Base-by-base conservation (phyloP, 2,113 vertebrate genomes). In the Laterallus jamaicensis region DNA sequence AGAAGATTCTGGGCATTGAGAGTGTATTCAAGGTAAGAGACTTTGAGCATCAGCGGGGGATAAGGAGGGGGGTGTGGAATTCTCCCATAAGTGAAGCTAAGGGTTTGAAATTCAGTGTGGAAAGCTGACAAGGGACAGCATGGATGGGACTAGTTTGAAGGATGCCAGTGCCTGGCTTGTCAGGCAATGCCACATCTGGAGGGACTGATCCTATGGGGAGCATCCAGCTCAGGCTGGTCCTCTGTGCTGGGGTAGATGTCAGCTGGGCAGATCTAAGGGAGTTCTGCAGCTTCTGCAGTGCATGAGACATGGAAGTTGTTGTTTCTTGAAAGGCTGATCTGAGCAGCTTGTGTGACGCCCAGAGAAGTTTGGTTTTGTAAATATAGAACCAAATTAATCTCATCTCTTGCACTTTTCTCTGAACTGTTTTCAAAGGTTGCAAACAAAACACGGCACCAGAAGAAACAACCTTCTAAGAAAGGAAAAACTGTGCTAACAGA, bases 1-100 rank as follows among this genome's bases (percentile, higher is more conserved):
- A 96, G 85, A 98, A 97, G 95, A 98, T 98, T 84, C 93, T 96
- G 74, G 95, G 97, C 73, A 87, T 97, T 90, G 95, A 93, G 44
- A 84, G 93, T 3, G 71, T 97, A 15, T 92, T 94, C 86, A 87
- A 92, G 96, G 97, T 96, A 96, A 90, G 75, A 66, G 20, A 82
- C 47, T 68, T 55, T 20, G n/a, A 69, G 29, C 64, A 35, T 60
- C 31, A 15, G 37, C 17, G 10, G 3, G 14, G 18, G 56, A 6
- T 47, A 8, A 15, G 44, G 44, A 47, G 44, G 44, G 44, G 16
- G 44, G 15, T 19, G 44, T 47, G 56, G 35, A 10, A n/a, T 55
- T 58, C 82, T 62, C 29, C 15, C 7, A 12, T 31, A 69, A 74
- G 54, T 14, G 8, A 66, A 80, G 22, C 25, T 24, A 58, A 50